Evolutionary conservation across 2,888 invertebrate genomes (phyloP).

Genomic region (Rhamnusium bicolor): DNA sequence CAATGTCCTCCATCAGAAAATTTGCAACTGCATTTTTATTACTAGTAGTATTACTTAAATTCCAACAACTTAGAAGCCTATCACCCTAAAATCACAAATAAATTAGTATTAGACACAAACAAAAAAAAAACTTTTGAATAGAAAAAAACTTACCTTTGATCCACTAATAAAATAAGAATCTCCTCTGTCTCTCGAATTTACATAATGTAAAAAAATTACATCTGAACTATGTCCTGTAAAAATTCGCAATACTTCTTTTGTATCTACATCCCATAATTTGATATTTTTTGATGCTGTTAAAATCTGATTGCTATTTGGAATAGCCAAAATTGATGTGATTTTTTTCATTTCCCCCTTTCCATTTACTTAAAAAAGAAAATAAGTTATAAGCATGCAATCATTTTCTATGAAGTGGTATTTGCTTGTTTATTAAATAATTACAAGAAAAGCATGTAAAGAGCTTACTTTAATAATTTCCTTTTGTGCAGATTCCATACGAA

Average conservation of each 20-base stretch:
- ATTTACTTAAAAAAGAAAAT: conserved; percentile 72
- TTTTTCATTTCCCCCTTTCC: conserved; percentile 77
- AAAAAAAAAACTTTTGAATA: neutral
- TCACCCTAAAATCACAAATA: conserved; percentile 65
- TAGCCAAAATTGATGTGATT: conserved; percentile 76
- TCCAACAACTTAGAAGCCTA: conserved; percentile 72
- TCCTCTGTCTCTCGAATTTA: conserved; percentile 59
- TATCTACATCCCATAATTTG: conserved; percentile 78
- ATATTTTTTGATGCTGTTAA: conserved; percentile 71
- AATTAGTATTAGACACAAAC: neutral
- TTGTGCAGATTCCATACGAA: conserved; percentile 74
- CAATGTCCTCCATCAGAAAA: conserved; percentile 81
- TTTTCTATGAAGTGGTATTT: too few species aligned
- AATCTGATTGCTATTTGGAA: conserved; percentile 72
- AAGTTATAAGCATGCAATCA: neutral
- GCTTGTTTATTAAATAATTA: conserved; percentile 12
- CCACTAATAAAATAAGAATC: conserved; percentile 71
- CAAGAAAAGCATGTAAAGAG: neutral
- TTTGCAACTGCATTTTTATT: conserved; percentile 74
- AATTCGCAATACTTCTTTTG: conserved; percentile 75
- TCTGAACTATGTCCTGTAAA: conserved; percentile 79
- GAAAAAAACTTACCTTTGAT: conserved; percentile 65
- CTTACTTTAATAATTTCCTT: conserved; percentile 72
- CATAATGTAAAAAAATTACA: conserved; percentile 71
- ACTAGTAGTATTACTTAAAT: conserved; percentile 68